phyloP scores from a whole-genome alignment of 2,888 invertebrate genomes.

The Doris montereyensis region DNA sequence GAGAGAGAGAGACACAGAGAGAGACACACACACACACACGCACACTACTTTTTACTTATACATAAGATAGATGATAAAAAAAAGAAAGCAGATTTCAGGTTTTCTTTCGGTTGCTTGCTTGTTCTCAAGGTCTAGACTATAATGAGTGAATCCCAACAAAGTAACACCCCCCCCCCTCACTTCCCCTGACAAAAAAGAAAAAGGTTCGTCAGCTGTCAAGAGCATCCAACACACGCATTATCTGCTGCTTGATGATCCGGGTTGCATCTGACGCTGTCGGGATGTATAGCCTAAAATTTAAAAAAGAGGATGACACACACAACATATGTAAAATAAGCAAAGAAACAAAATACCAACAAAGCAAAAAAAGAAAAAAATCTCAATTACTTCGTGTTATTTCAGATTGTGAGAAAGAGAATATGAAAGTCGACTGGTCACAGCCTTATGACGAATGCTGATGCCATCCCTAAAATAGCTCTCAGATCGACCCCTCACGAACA shows the following conservation, averaged over 20 bases:
- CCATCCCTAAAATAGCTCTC: too few species aligned
- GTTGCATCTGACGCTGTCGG: conserved; percentile 93
- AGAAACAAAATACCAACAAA: too few species aligned
- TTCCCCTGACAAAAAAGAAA: neutral
- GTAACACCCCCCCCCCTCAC: neutral
- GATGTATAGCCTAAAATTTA: conserved; percentile 80
- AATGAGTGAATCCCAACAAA: neutral
- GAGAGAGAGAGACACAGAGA: conserved; percentile 9
- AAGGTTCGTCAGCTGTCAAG: conserved; percentile 57
- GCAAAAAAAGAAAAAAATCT: too few species aligned
- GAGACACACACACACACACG: neutral
- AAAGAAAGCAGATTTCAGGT: neutral
- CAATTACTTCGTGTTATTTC: too few species aligned
- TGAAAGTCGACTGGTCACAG: too few species aligned
- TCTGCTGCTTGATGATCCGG: conserved; percentile 90
- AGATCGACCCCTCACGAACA: too few species aligned
- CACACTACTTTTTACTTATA: neutral
- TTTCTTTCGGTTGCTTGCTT: too few species aligned
- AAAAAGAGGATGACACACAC: neutral
- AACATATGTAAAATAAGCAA: too few species aligned
- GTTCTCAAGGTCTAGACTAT: too few species aligned
- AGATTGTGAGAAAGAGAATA: too few species aligned
- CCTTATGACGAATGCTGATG: too few species aligned
- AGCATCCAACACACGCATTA: conserved; percentile 77
- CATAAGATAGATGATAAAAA: neutral